These are phyloP conservation scores for Gymnobelideus leadbeateri DNA, from an alignment of 2,113 vertebrate species.

Conservation along the genomic window DNA sequence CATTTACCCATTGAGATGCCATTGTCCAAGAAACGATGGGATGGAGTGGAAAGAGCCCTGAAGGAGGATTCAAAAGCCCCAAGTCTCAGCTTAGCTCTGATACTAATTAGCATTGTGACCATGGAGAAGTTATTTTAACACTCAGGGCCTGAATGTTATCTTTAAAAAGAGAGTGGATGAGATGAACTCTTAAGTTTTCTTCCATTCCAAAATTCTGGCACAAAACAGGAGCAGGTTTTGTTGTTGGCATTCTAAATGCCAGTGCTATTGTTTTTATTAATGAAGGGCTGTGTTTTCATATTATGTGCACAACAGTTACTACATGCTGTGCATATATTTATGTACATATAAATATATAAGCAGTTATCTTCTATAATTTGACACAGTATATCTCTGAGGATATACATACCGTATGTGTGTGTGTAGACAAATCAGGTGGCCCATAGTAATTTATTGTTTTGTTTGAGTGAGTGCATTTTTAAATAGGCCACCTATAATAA, in stretches of 20 bases:
- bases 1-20: background rate
- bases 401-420: background rate
- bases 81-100: background rate
- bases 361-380: background rate
- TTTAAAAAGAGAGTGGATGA: background rate
- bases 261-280: slow-evolving; percentile 2
- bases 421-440: background rate
- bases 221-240: background rate
- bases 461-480: background rate
- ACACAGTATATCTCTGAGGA: background rate
- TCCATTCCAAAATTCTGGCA: background rate
- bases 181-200: background rate
- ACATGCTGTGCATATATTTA: background rate
- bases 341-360: background rate
- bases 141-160: background rate
- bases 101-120: background rate
- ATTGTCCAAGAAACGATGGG: background rate
- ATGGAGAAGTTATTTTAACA: background rate
- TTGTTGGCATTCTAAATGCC: background rate
- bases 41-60: background rate
- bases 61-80: background rate
- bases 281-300: background rate
- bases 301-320: background rate
- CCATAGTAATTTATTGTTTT: background rate
- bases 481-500: background rate